phyloP scores from a whole-genome alignment of 1,140 invertebrate species.

The Psilanteris sp. region DNA sequence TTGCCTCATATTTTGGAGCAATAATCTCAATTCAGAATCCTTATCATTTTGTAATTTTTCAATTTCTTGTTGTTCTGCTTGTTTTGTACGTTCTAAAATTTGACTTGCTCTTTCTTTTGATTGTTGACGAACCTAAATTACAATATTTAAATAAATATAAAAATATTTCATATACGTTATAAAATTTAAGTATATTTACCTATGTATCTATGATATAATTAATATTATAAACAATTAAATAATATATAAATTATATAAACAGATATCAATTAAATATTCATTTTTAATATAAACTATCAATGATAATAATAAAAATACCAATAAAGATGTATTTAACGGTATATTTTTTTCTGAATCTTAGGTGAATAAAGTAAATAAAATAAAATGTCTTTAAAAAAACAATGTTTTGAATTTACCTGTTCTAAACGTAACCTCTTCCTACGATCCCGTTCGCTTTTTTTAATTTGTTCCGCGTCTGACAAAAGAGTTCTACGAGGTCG shows the following conservation, averaged over 20 bases:
- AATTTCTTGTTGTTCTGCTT: slow-evolving; percentile 74
- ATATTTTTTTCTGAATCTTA: too few species aligned
- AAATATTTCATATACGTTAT: too few species aligned
- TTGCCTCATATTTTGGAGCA: slow-evolving; percentile 77
- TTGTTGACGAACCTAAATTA: slow-evolving; percentile 81
- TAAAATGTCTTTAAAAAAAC: slow-evolving; percentile 12
- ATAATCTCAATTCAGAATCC: slow-evolving; percentile 73
- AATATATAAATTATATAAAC: too few species aligned
- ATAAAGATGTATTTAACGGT: too few species aligned
- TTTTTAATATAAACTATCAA: too few species aligned
- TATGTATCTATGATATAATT: too few species aligned
- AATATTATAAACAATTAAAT: too few species aligned
- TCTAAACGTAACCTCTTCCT: slow-evolving; percentile 80
- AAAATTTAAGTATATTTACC: too few species aligned
- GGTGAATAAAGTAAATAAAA: too few species aligned
- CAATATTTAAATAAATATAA: too few species aligned
- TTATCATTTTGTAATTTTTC: slow-evolving; percentile 74
- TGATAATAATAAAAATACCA: too few species aligned
- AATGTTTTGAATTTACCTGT: slow-evolving; percentile 70
- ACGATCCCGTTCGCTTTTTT: slow-evolving; percentile 79
- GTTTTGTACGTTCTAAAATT: slow-evolving; percentile 77
- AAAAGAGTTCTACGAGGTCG: slow-evolving; percentile 76
- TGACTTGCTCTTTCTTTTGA: slow-evolving; percentile 80
- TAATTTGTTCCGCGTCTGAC: slow-evolving; percentile 76
- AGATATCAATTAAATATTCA: too few species aligned